Evolutionary conservation across 2,888 invertebrate species (phyloP).

Genomic region (Aricia artaxerxes): DNA sequence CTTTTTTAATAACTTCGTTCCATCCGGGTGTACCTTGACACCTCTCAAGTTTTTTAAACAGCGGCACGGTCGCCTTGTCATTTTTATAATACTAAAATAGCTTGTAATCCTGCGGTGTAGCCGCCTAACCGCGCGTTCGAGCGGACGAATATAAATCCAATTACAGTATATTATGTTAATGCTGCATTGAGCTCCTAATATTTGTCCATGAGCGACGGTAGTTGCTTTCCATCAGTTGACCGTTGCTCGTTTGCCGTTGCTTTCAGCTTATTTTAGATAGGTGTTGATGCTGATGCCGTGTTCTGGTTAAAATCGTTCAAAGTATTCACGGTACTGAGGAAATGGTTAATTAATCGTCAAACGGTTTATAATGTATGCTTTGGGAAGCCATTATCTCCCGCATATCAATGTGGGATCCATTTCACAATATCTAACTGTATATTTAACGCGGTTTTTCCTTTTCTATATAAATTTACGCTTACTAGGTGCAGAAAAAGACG

Average conservation of each 20-base stretch:
- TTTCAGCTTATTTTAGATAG: background rate
- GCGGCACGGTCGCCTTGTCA: too few relatives aligned
- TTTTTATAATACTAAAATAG: too few relatives aligned
- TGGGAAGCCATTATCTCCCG: background rate
- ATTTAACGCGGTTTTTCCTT: background rate
- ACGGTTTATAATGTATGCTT: slow-evolving; percentile 33
- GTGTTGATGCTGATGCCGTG: background rate
- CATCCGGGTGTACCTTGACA: too few relatives aligned
- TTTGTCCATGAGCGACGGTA: too few relatives aligned
- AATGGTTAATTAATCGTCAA: background rate
- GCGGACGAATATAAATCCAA: too few relatives aligned
- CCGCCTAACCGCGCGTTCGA: too few relatives aligned
- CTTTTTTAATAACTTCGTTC: too few relatives aligned
- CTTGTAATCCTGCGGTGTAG: too few relatives aligned
- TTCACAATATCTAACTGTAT: slow-evolving; percentile 7
- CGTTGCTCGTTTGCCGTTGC: too few relatives aligned
- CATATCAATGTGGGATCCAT: slow-evolving; percentile 22
- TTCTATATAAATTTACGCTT: background rate
- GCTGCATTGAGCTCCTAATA: background rate
- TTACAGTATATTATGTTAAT: background rate
- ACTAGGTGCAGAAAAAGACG: background rate
- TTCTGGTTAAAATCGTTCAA: background rate
- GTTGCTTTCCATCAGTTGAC: too few relatives aligned
- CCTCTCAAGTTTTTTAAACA: too few relatives aligned
- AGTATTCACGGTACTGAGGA: background rate